phyloP scores from a whole-genome alignment of 1,140 invertebrate species.

The Danaus melanippus region DNA sequence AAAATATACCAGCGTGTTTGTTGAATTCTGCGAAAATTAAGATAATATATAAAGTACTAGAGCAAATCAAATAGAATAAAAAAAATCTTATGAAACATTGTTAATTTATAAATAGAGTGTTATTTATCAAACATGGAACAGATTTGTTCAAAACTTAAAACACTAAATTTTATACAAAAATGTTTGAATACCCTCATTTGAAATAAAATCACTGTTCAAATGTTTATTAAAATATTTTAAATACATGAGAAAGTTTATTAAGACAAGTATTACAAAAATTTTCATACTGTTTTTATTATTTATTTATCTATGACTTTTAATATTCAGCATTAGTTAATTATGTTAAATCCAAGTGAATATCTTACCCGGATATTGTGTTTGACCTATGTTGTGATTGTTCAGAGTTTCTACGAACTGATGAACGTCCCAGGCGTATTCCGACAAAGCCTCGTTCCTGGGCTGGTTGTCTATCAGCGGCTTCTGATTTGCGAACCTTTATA shows the following conservation, averaged over 20 bases:
- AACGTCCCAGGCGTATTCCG: slow-evolving; percentile 34
- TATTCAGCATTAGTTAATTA: no score
- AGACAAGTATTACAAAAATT: no score
- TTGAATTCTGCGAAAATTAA: slow-evolving; percentile 31
- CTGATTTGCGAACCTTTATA: slow-evolving; percentile 54
- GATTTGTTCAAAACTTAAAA: no score
- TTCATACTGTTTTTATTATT: not conserved
- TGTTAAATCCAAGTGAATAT: not conserved
- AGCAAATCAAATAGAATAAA: no score
- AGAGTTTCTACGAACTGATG: slow-evolving; percentile 44
- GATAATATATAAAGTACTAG: slow-evolving; percentile 4
- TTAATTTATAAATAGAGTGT: no score
- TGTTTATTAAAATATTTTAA: no score
- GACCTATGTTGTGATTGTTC: slow-evolving; percentile 49
- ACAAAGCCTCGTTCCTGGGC: slow-evolving; percentile 34
- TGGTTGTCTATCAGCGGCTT: slow-evolving; percentile 33
- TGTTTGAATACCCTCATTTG: no score
- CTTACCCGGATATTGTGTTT: slow-evolving; percentile 36
- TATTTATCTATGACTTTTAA: not conserved
- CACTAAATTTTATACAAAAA: no score
- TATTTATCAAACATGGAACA: no score
- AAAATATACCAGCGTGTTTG: slow-evolving; percentile 27
- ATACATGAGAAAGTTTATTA: no score
- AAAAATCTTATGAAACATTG: no score
- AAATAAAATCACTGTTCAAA: no score